phyloP scores from a whole-genome alignment of 1,140 invertebrate species.

The Zaprionus ghesquierei region DNA sequence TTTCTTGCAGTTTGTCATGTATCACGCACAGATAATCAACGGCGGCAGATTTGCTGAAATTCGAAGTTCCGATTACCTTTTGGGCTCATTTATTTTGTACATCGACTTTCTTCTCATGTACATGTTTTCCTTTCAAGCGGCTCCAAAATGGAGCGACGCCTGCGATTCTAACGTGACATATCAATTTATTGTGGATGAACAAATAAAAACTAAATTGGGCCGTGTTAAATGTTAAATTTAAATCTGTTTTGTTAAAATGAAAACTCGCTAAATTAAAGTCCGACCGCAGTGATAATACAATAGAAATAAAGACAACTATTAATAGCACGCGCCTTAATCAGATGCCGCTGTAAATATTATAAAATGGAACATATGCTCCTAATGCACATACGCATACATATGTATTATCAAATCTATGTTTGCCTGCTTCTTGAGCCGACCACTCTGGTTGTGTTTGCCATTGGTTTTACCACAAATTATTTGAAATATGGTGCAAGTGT shows the following conservation, averaged over 20 bases:
- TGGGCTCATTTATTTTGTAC: slow-evolving; percentile 53
- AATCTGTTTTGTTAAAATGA: not conserved
- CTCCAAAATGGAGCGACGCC: slow-evolving; percentile 40
- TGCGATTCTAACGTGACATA: slow-evolving; percentile 8
- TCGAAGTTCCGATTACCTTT: slow-evolving; percentile 38
- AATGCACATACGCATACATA: slow-evolving; percentile 37
- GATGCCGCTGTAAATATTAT: slow-evolving; percentile 58
- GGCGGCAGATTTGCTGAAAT: slow-evolving; percentile 60
- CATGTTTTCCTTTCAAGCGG: slow-evolving; percentile 42
- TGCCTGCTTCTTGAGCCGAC: slow-evolving; percentile 56
- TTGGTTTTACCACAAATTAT: slow-evolving; percentile 75
- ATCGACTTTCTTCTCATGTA: slow-evolving; percentile 55
- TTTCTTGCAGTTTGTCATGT: slow-evolving; percentile 54
- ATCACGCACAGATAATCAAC: slow-evolving; percentile 63
- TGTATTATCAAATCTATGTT: slow-evolving; percentile 40
- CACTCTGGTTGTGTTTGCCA: slow-evolving; percentile 58
- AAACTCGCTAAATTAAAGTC: not conserved
- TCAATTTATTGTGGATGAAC: too few relatives aligned
- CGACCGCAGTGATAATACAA: not conserved
- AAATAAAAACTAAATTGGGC: too few relatives aligned
- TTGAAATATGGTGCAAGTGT: slow-evolving; percentile 74
- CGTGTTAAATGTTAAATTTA: not conserved
- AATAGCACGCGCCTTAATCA: slow-evolving; percentile 29
- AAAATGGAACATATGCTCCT: slow-evolving; percentile 64
- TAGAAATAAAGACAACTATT: slow-evolving; percentile 9